A percentile compares a stretch with the other conserved stretches of the same genome.
Evolutionary conservation across 2,888 invertebrate species (phyloP).

Genomic region (Biston stratarius): DNA sequence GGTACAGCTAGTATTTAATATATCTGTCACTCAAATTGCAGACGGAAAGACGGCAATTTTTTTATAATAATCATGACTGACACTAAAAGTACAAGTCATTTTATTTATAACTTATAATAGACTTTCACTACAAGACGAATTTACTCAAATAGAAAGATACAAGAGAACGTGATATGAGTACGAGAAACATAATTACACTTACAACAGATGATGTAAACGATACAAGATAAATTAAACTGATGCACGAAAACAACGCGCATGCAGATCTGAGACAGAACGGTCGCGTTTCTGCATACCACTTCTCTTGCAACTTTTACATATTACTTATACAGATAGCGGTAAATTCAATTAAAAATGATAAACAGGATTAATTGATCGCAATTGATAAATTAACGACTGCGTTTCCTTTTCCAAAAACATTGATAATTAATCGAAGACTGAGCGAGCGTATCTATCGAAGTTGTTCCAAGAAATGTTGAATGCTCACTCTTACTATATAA

Average conservation of each 20-base stretch:
- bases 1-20: not conserved
- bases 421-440: not conserved
- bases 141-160: slow-evolving; percentile 22
- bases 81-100: slow-evolving; percentile 15
- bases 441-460: not conserved
- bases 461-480: not conserved
- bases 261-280: slow-evolving; percentile 57
- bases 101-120: not conserved
- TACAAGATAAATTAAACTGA: slow-evolving; percentile 57
- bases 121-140: slow-evolving; percentile 24
- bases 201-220: slow-evolving; percentile 51
- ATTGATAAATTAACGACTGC: not conserved
- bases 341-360: slow-evolving; percentile 20
- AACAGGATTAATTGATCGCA: slow-evolving; percentile 14
- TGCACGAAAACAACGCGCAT: slow-evolving; percentile 53
- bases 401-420: not conserved
- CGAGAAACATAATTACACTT: slow-evolving; percentile 52
- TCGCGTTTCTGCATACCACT: slow-evolving; percentile 48
- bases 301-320: slow-evolving; percentile 34
- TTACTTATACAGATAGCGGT: slow-evolving; percentile 19
- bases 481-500: not conserved
- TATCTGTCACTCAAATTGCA: slow-evolving; percentile 6
- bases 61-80: slow-evolving; percentile 2
- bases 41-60: slow-evolving; percentile 1
- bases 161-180: slow-evolving; percentile 44